Evolutionary conservation across 2,113 vertebrate species (phyloP), one percentile per base, ranked within the genome.

Genomic region (Dipodomys merriami): DNA sequence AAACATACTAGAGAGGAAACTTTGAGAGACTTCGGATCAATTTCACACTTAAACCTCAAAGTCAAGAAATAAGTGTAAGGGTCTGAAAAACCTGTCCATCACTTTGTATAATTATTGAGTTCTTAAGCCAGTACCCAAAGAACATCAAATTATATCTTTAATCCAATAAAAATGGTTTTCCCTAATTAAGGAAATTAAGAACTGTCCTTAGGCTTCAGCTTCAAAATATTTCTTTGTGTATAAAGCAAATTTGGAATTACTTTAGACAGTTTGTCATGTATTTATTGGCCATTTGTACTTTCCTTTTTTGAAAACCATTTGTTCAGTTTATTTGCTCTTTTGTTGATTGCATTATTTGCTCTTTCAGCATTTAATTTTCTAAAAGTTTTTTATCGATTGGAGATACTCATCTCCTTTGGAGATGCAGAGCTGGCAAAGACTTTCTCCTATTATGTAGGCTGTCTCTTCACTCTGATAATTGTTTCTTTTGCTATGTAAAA

Each of bases 11-110:
- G 90, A 97, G 96, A 94, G 96, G 94, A 96, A 97, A 95, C 90
- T 83, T 79, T 90, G 27, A 69, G 39, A 82, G 82, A 94, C 3
- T 1, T 64, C 33, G 97, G 96, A 95, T 96, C 96, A 82, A 95
- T 95, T 97, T 96, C 97, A 96, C 95, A 96, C 96, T 92, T 91
- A 95, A 96, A 95, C 95, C 96, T 83, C 76, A 95, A 90, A 93
- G 76, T 93, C 92, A 93, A 88, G 93, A 96, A 92, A 92, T 80
- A 95, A 96, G 86, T 46, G 7, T 72, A 76, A 83, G 33, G 83
- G 88, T 23, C 72, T 88, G 89, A 95, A 86, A 53, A 95, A 80
- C 94, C 95, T 0, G 18, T 95, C 85, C 94, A 96, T 97, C 95
- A 92, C 23, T 91, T 94, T 30, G 81, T 83, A 84, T 74, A 88